Evolutionary conservation across 2,797 vertebrate genomes (phyloP).

Genomic region (Rhinophrynus dorsalis): DNA sequence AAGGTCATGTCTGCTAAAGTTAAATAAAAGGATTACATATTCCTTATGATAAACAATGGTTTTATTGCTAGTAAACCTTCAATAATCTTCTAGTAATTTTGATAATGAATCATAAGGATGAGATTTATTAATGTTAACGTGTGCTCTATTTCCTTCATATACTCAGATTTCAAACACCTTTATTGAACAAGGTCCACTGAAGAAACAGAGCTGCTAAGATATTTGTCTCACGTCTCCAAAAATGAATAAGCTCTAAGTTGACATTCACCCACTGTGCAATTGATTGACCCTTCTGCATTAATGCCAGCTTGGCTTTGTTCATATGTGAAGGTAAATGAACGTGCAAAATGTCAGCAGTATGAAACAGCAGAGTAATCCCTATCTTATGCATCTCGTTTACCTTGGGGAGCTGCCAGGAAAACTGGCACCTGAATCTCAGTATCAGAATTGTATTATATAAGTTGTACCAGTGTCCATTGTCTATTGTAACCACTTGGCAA

Average conservation of each 20-base stretch:
- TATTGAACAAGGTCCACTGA: constrained; percentile 28
- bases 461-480: constrained; percentile 12
- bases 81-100: neutral
- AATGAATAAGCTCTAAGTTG: constrained; percentile 47
- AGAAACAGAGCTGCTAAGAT: constrained; percentile 23
- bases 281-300: constrained; percentile 47
- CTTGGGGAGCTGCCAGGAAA: constrained; percentile 38
- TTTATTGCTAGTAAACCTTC: neutral
- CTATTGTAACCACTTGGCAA: neutral
- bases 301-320: constrained; percentile 47
- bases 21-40: constrained; percentile 1
- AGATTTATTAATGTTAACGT: constrained; percentile 13
- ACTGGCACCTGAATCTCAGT: constrained; percentile 23
- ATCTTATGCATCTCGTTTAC: constrained; percentile 40
- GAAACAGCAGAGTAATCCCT: constrained; percentile 37
- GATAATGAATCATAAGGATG: constrained; percentile 1
- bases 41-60: constrained; percentile 2
- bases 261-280: constrained; percentile 49
- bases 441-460: constrained; percentile 9
- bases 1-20: neutral
- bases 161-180: constrained; percentile 32
- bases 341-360: constrained; percentile 44
- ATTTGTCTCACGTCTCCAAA: constrained; percentile 42
- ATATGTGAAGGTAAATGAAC: constrained; percentile 49
- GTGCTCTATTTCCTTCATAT: constrained; percentile 31